Base-by-base conservation (phyloP, 2,797 vertebrate genomes). In the Coregonus ussuriensis region DNA sequence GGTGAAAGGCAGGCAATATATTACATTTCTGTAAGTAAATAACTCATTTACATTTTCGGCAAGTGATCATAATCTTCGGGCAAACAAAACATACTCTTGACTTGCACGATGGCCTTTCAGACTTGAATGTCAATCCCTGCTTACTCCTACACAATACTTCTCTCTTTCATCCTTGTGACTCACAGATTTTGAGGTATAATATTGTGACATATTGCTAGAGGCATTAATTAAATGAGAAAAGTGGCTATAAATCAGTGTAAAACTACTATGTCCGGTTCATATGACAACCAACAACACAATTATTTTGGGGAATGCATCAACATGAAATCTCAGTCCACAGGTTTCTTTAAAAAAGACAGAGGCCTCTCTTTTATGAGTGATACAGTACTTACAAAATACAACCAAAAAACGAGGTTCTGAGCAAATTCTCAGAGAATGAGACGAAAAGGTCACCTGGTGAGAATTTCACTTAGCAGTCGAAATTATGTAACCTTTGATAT, bases 231-330 rank as follows among this genome's bases (percentile, higher is more conserved):
- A 21, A 72, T 71, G 18, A 41, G 18, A 59, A 59, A 41, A 41
- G 65, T 35, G 54, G 33, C 74, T 11, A 41, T 74, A 59, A 74
- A 31, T 25, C 71, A 56, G 71, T 72, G 14, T 54, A 56, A 54
- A 56, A 29, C 21, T 71, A 51, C 63, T 69, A 69, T 35, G 18
- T 69, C 33, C 1, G 29, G 69, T 47, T 71, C 11, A 51, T 21
- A 25, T 4, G 41, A 5, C n/a, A 71, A 47, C 18, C 69, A 71
- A n/a, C n/a, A 11, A 66, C 25, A 71, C 4, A 71, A 51, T 13
- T 13, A 14, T 65, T 65, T 25, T n/a, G 15, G 3, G 29, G 18
- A 59, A 14, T 66, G 21, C 63, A 37, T 71, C 7, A 71, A 71
- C 69, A 47, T 15, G 3, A 71, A 18, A 11, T 51, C 13, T 71